Conservation (phyloP, 30 jellyfish, hydroid and myxozoan genomes). For the Haliclystus octoradiatus region DNA sequence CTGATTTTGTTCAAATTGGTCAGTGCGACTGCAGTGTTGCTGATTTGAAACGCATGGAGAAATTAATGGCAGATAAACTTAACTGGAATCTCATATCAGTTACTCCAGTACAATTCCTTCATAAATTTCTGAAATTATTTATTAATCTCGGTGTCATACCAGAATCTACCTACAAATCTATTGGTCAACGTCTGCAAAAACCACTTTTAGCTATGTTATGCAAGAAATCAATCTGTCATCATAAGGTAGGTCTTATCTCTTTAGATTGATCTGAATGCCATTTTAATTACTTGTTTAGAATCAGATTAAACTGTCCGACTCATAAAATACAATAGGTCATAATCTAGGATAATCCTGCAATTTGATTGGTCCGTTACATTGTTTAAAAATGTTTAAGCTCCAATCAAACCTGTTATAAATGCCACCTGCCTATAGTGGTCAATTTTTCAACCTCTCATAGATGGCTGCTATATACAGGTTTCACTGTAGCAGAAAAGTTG, state of each 20-base stretch:
- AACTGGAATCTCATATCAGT: slow-evolving; percentile 49
- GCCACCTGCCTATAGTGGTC: too few species aligned
- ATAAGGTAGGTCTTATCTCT: slow-evolving; percentile 19
- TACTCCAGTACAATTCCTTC: slow-evolving; percentile 46
- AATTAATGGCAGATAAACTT: slow-evolving; percentile 41
- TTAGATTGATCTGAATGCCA: too few species aligned
- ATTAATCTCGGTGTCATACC: neutral
- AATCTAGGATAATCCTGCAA: too few species aligned
- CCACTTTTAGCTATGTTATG: slow-evolving; percentile 31
- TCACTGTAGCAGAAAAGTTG: too few species aligned
- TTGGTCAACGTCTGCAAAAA: slow-evolving; percentile 39
- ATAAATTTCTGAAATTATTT: slow-evolving; percentile 4
- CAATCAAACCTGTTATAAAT: too few species aligned
- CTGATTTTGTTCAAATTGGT: slow-evolving; percentile 58
- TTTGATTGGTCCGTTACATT: too few species aligned
- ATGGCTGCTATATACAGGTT: too few species aligned
- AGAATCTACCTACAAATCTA: slow-evolving; percentile 3
- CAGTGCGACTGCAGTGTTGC: slow-evolving; percentile 41
- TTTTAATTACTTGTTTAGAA: too few species aligned
- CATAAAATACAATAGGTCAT: too few species aligned
- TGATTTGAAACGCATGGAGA: slow-evolving; percentile 49
- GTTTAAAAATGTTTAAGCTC: too few species aligned
- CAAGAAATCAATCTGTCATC: slow-evolving; percentile 33
- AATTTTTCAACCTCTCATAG: too few species aligned
- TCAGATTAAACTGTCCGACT: too few species aligned